A percentile compares a stretch with the other conserved stretches of the same genome.
Conservation (phyloP, 2,113 vertebrate species). For the Chloebia gouldiae region DNA sequence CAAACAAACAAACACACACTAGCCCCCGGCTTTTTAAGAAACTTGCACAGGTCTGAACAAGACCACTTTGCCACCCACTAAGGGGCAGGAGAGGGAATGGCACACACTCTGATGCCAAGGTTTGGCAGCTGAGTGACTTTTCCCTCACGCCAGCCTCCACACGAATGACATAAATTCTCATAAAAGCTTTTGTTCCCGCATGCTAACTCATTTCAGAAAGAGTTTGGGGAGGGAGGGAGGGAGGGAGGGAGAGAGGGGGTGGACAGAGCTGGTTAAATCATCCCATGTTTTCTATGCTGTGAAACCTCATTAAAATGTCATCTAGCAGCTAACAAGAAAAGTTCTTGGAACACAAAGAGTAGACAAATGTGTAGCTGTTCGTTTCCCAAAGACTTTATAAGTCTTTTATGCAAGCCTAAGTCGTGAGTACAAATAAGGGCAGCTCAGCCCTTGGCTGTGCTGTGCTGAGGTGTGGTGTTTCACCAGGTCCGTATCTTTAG, state of each 20-base stretch:
- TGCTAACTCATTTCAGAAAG: slow-evolving; percentile 12
- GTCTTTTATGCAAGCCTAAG: slow-evolving; percentile 43
- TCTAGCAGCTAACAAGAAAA: slow-evolving; percentile 58
- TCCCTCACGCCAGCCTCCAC: neutral
- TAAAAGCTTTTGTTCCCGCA: neutral
- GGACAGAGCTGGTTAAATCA: neutral
- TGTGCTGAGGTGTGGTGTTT: neutral
- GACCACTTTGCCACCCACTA: neutral
- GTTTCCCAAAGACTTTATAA: slow-evolving; percentile 18
- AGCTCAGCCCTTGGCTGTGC: neutral
- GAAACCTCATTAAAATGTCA: slow-evolving; percentile 66
- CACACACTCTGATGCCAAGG: neutral
- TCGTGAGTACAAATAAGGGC: slow-evolving; percentile 32
- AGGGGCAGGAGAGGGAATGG: neutral
- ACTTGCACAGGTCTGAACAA: neutral
- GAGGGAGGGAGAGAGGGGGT: neutral
- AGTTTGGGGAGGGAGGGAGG: neutral
- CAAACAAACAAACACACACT: slow-evolving; percentile 41
- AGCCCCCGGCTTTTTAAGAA: slow-evolving; percentile 43
- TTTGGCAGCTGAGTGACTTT: neutral
- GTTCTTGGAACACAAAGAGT: slow-evolving; percentile 56
- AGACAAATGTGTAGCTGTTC: slow-evolving; percentile 5
- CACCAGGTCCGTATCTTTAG: neutral
- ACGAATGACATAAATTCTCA: neutral
- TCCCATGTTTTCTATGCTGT: slow-evolving; percentile 23